A percentile compares a stretch with the other conserved stretches of the same genome.
phyloP scores from a whole-genome alignment of 2,113 vertebrate species.

The Varanus salvator region DNA sequence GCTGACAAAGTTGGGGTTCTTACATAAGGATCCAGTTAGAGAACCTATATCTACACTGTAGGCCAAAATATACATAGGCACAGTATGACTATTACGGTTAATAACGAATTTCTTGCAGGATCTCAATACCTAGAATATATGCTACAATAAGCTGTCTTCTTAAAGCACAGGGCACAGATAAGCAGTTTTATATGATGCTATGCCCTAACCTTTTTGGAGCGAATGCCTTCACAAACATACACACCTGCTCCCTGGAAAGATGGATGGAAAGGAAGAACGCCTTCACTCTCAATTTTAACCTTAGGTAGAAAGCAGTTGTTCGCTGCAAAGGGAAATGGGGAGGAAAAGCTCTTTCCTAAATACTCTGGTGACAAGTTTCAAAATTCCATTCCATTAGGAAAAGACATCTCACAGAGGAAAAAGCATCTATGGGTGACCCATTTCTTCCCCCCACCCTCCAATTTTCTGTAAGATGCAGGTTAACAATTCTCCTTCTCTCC shows the following conservation, averaged over 20 bases:
- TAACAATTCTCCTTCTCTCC: not conserved
- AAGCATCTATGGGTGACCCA: conserved; percentile 25
- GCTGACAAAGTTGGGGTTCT: not conserved
- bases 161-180: conserved; percentile 2
- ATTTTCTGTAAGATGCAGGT: conserved; percentile 33
- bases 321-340: rapidly evolving
- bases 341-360: not conserved
- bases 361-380: not conserved
- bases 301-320: rapidly evolving
- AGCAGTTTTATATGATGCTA: not conserved
- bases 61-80: not conserved
- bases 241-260: conserved; percentile 28
- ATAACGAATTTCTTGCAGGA: conserved; percentile 10
- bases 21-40: not conserved
- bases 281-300: not conserved
- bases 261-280: rapidly evolving
- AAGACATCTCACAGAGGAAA: not conserved
- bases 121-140: not conserved
- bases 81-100: not conserved
- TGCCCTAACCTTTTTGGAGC: not conserved
- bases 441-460: not conserved
- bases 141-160: conserved; percentile 1
- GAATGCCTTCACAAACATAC: not conserved
- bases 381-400: rapidly evolving
- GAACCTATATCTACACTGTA: not conserved